phyloP scores from a whole-genome alignment of 2,888 invertebrate genomes.

The Drosophila fungiperda region DNA sequence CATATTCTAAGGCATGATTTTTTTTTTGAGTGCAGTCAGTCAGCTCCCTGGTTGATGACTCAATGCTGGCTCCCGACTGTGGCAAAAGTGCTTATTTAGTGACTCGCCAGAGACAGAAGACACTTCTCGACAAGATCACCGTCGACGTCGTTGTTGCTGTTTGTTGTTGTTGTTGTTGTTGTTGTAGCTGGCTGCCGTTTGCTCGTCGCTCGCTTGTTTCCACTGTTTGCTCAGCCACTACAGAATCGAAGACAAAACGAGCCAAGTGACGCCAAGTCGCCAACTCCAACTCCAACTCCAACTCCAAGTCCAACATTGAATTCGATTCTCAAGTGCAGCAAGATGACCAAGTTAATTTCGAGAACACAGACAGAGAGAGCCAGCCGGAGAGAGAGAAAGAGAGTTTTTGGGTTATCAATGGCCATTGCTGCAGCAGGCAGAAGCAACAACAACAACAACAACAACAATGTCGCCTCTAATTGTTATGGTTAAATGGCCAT shows the following conservation, averaged over 20 bases:
- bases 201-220: conserved; percentile 52
- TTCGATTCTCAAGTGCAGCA: conserved; percentile 67
- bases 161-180: conserved; percentile 9
- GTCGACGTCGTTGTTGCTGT: conserved; percentile 6
- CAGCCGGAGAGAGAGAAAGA: neutral
- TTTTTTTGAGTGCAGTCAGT: conserved; percentile 9
- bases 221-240: conserved; percentile 76
- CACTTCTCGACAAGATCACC: conserved; percentile 63
- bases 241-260: conserved; percentile 57
- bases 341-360: conserved; percentile 78
- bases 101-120: conserved; percentile 64
- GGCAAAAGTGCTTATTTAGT: conserved; percentile 75
- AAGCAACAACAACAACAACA: conserved; percentile 22
- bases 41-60: conserved; percentile 70
- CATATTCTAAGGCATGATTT: neutral
- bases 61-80: conserved; percentile 61
- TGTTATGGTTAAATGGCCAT: conserved; percentile 78
- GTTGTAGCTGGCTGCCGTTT: conserved; percentile 67
- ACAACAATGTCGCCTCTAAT: conserved; percentile 58
- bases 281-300: conserved; percentile 28
- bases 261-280: conserved; percentile 64
- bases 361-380: conserved; percentile 6
- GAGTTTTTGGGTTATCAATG: conserved; percentile 65
- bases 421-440: conserved; percentile 37
- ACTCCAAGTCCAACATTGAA: conserved; percentile 23